Base-by-base conservation (phyloP, 2,113 vertebrate species). In the Trichomycterus rosablanca region DNA sequence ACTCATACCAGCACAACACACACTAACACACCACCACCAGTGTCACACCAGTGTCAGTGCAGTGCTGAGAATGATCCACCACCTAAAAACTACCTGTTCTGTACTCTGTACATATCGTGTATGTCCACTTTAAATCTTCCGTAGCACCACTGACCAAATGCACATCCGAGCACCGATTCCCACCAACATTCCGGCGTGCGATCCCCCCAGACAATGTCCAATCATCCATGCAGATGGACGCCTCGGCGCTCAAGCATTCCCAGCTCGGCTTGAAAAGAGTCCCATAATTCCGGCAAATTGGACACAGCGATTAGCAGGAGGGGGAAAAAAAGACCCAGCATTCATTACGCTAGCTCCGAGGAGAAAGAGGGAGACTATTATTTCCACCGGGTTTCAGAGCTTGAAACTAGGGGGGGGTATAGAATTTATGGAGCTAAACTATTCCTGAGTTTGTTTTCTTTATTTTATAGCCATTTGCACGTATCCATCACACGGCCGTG, bases 201-300 rank as follows among this genome's bases (percentile, higher is more conserved):
- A 63, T 67, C 63, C 63, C 52, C 54, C 52, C 58, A 67, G 68
- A 82, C 74, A 84, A 76, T 77, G 72, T 40, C 48, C 32, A 43
- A 32, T 63, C 68, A 73, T 64, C 72, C 66, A 63, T 74, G 12
- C 65, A 76, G 75, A 79, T 40, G 50, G 68, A 71, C 65, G 70
- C 69, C 50, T 72, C 70, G 12, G 3, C 30, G 66, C 74, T 73
- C 44, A 73, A 76, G 52, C 12, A 55, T 78, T 76, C 75, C 67
- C 65, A 55, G 67, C 43, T 24, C 34, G 40, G 73, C 63, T 71
- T 73, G 72, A 74, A 76, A 70, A 78, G 73, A 78, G 73, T 72
- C 70, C 57, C 71, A 71, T 74, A 80, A 77, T 76, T 78, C 66
- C 74, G 70, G 74, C 42, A 76, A 78, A 76, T 74, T 80, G 62